phyloP scores from a whole-genome alignment of 2,113 vertebrate species.

The Megaleporinus macrocephalus region DNA sequence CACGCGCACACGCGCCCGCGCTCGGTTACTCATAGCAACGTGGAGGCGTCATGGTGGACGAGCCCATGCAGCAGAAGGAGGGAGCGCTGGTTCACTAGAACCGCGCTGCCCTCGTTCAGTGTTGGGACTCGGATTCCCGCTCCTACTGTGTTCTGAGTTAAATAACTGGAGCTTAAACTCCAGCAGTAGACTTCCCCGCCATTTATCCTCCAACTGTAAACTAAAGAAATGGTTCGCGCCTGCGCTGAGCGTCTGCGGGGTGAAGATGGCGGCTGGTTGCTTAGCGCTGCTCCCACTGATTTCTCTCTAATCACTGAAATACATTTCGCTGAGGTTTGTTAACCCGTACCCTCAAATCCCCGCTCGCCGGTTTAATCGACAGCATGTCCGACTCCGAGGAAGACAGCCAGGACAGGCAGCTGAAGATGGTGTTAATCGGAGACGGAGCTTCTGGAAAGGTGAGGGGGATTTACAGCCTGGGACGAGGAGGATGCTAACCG shows the following conservation, averaged over 20 bases:
- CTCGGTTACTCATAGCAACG: constrained; percentile 69
- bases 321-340: not conserved
- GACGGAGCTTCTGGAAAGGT: constrained; percentile 98
- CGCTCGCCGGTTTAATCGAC: not conserved
- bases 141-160: rapidly evolving
- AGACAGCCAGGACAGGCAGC: constrained; percentile 91
- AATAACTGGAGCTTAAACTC: not conserved
- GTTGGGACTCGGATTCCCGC: not conserved
- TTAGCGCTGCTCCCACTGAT: constrained; percentile 61
- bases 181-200: too few species aligned
- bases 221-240: not conserved
- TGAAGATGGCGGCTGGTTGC: constrained; percentile 82
- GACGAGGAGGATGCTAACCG: constrained; percentile 67
- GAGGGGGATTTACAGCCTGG: constrained; percentile 64
- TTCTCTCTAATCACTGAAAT: constrained; percentile 56
- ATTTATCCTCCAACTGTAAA: not conserved
- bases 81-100: not conserved
- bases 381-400: constrained; percentile 97
- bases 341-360: not conserved
- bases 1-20: not conserved
- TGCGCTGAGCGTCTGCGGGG: constrained; percentile 9
- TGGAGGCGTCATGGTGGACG: constrained; percentile 72
- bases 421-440: constrained; percentile 93
- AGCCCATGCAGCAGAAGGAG: constrained; percentile 42
- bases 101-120: not conserved